Evolutionary conservation across 2,113 vertebrate genomes (phyloP).

Genomic region (Anguilla rostrata): DNA sequence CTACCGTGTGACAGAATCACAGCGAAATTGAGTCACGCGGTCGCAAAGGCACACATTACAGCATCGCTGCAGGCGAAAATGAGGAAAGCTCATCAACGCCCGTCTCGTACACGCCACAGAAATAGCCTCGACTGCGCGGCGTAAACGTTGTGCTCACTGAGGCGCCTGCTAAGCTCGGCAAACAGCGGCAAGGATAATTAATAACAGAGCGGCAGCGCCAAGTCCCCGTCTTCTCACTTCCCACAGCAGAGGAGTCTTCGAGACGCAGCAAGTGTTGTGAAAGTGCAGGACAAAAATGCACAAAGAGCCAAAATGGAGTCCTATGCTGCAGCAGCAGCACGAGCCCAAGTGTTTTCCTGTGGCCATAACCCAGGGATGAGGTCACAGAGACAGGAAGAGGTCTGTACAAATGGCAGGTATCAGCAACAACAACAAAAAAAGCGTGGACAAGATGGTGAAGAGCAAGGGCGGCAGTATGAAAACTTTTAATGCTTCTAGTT

Average conservation of each 20-base stretch:
- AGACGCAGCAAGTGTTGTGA: background rate
- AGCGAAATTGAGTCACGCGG: background rate
- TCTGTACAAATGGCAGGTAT: background rate
- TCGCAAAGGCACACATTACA: background rate
- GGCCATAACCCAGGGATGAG: background rate
- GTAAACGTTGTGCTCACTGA: background rate
- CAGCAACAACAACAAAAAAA: too few relatives aligned
- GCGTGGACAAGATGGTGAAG: too few relatives aligned
- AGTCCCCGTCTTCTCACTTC: background rate
- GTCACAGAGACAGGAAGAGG: background rate
- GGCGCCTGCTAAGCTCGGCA: background rate
- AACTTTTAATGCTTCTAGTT: too few relatives aligned
- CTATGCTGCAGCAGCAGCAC: background rate
- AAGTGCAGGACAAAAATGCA: background rate
- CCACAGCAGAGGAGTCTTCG: background rate
- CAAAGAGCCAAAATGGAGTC: background rate
- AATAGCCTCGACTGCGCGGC: background rate
- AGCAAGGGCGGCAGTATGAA: too few relatives aligned
- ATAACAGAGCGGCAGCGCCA: constrained; percentile 1
- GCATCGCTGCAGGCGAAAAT: background rate
- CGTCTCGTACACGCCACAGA: background rate
- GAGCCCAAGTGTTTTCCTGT: background rate
- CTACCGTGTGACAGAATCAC: background rate
- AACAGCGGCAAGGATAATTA: constrained; percentile 29
- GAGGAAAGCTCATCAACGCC: background rate